phyloP scores from a whole-genome alignment of 2,113 vertebrate genomes.

The Loxodonta africana region DNA sequence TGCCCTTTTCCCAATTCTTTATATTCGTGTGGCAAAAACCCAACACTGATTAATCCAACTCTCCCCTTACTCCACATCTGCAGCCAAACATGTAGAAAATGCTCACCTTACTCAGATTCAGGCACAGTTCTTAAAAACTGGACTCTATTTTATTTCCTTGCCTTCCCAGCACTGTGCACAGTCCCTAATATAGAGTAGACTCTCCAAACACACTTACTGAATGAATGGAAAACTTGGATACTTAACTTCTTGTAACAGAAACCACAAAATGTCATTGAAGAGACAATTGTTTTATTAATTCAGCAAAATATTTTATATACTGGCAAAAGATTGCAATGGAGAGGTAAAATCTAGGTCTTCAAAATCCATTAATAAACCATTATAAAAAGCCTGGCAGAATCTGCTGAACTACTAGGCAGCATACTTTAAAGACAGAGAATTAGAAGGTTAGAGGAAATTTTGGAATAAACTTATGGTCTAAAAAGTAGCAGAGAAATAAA shows the following conservation, averaged over 20 bases:
- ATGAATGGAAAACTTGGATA: constrained; percentile 7
- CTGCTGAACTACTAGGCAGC: not conserved
- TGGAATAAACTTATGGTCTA: not conserved
- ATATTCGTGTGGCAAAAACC: not conserved
- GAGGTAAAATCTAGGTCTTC: not conserved
- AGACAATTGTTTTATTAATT: constrained; percentile 30
- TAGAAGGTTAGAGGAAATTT: not conserved
- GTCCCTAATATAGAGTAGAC: not conserved
- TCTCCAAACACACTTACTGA: not conserved
- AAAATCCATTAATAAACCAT: not conserved
- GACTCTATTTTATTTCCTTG: not conserved
- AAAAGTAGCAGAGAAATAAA: not conserved
- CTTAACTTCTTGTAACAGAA: constrained; percentile 40
- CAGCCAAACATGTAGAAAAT: not conserved
- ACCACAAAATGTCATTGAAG: constrained; percentile 22
- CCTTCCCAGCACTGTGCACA: not conserved
- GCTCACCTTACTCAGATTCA: not conserved
- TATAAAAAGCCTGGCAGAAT: constrained; percentile 36
- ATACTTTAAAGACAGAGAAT: not conserved
- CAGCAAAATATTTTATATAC: constrained; percentile 24
- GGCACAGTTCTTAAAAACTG: not conserved
- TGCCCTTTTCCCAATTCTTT: not conserved
- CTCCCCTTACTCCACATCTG: not conserved
- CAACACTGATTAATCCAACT: not conserved
- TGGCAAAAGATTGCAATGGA: not conserved